Evolutionary conservation across 30 jellyfish, hydroid and myxozoan species (phyloP).

Genomic region (Calvadosia cruxmelitensis): DNA sequence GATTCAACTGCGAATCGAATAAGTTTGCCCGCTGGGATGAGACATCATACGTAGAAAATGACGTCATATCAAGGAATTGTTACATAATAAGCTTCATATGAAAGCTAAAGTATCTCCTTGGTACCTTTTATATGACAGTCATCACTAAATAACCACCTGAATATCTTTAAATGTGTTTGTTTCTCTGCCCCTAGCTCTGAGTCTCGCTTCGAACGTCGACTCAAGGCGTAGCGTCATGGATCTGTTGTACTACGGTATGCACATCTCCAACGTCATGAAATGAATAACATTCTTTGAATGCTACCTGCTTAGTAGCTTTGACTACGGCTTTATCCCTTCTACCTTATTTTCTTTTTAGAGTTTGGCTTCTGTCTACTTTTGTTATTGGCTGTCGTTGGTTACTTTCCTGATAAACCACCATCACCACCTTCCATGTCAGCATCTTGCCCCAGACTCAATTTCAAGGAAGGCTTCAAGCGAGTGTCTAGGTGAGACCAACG

Average conservation of each 20-base stretch:
- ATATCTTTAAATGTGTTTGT: background rate
- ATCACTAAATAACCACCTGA: background rate
- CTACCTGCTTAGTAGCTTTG: too few species aligned
- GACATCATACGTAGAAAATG: too few species aligned
- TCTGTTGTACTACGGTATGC: background rate
- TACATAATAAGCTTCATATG: too few species aligned
- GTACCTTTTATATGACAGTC: background rate
- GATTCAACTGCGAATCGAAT: too few species aligned
- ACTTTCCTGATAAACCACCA: conserved; percentile 22
- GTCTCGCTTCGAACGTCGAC: background rate
- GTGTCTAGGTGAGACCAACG: background rate
- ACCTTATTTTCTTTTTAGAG: too few species aligned
- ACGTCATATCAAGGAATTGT: too few species aligned
- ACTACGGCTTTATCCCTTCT: too few species aligned
- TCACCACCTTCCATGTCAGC: conserved; percentile 25
- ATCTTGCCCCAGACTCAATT: conserved; percentile 7
- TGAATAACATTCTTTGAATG: too few species aligned
- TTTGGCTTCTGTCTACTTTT: background rate
- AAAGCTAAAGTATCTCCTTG: too few species aligned
- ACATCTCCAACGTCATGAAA: too few species aligned
- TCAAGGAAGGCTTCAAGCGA: conserved; percentile 1
- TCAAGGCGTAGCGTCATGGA: background rate
- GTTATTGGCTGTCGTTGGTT: background rate
- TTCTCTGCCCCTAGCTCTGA: background rate
- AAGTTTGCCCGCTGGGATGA: too few species aligned